A percentile compares a stretch with the other conserved stretches of the same genome.
Evolutionary conservation across 1,140 invertebrate genomes (phyloP).

Genomic region (Diorhabda carinulata): DNA sequence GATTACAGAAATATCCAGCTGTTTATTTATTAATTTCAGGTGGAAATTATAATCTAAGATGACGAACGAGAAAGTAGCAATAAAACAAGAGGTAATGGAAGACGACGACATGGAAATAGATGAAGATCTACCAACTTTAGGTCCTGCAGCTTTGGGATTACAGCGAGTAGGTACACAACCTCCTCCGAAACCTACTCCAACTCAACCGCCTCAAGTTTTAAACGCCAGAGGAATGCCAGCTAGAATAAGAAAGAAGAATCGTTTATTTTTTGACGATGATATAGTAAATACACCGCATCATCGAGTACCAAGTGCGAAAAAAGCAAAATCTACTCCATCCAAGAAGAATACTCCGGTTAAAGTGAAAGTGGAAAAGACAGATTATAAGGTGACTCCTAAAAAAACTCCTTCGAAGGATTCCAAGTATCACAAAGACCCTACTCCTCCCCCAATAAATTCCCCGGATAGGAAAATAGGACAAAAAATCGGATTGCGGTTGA

Average conservation of each 20-base stretch:
- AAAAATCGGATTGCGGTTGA: conserved; percentile 81
- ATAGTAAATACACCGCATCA: conserved; percentile 77
- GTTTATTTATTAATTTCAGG: too few relatives aligned
- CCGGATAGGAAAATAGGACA: conserved; percentile 78
- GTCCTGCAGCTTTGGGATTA: conserved; percentile 70
- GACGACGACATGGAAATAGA: conserved; percentile 58
- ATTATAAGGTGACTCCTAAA: conserved; percentile 30
- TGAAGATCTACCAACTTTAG: conserved; percentile 63
- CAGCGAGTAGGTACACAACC: conserved; percentile 72
- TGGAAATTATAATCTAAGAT: conserved; percentile 31
- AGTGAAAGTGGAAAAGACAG: conserved; percentile 29
- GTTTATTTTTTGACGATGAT: conserved; percentile 87
- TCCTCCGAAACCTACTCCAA: conserved; percentile 64
- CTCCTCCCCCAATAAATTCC: conserved; percentile 50
- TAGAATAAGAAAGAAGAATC: conserved; percentile 85
- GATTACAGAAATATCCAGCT: conserved; percentile 35
- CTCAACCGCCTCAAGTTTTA: conserved; percentile 67
- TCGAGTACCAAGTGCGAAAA: conserved; percentile 60
- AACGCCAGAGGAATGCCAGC: conserved; percentile 85
- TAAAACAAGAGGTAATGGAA: conserved; percentile 61
- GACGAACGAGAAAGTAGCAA: conserved; percentile 45
- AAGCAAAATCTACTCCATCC: conserved; percentile 52
- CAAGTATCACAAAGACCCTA: conserved; percentile 27
- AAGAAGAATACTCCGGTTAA: conserved; percentile 52
- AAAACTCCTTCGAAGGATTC: conserved; percentile 47